These are phyloP conservation scores for Sphenodon punctatus DNA, from an alignment of 2,797 vertebrate species.

Conservation along the genomic window DNA sequence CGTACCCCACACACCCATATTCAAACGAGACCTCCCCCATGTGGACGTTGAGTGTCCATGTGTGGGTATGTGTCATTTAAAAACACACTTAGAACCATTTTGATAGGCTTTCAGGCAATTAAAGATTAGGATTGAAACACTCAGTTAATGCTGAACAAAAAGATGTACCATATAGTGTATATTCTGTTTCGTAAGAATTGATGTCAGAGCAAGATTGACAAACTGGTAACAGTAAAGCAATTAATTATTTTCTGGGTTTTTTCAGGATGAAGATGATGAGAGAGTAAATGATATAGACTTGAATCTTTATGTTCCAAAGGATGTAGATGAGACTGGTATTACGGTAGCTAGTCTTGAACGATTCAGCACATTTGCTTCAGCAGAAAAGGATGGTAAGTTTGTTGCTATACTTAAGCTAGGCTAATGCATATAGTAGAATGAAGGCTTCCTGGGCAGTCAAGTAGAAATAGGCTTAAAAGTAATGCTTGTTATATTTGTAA, in stretches of 20 bases:
- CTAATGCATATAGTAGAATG: rapidly evolving
- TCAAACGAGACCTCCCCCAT: too few species aligned
- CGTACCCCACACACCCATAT: too few species aligned
- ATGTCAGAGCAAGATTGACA: background rate
- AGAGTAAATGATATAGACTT: conserved; percentile 90
- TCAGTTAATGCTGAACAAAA: background rate
- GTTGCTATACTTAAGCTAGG: background rate
- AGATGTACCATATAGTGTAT: background rate
- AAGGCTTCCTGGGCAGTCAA: background rate
- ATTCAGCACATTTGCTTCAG: conserved; percentile 78
- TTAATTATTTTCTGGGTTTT: background rate
- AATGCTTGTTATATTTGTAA: background rate
- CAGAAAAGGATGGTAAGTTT: conserved; percentile 84
- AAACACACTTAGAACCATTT: background rate
- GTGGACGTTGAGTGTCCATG: too few species aligned
- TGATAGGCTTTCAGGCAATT: background rate
- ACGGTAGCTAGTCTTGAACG: conserved; percentile 91
- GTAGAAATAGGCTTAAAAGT: background rate
- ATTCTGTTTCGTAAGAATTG: background rate
- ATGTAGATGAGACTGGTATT: conserved; percentile 92
- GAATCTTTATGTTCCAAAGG: conserved; percentile 90
- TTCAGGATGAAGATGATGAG: conserved; percentile 74
- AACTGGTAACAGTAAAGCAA: background rate
- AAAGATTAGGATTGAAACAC: background rate
- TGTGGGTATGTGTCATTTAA: too few species aligned